Evolutionary conservation across 2,113 vertebrate species (phyloP).

Genomic region (Oxyruncus cristatus): DNA sequence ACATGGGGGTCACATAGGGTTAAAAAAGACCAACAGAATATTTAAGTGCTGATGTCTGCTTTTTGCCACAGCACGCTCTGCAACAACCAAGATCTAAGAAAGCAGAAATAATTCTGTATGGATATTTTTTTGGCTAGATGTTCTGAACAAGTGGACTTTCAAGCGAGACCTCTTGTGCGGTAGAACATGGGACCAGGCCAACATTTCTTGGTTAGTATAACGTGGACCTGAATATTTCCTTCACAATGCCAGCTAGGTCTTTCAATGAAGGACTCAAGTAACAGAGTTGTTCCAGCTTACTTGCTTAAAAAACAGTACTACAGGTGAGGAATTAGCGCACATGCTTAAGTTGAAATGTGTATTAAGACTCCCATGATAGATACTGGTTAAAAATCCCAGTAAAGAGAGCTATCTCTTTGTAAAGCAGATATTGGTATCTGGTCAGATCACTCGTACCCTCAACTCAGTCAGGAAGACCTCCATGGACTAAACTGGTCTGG

Average conservation of each 20-base stretch:
- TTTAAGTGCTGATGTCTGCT: not conserved
- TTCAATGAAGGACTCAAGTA: not conserved
- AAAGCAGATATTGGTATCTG: not conserved
- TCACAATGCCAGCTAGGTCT: not conserved
- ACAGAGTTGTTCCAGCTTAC: not conserved
- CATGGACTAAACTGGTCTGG: not conserved
- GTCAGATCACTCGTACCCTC: not conserved
- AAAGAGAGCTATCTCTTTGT: not conserved
- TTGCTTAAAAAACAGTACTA: not conserved
- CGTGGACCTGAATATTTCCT: not conserved
- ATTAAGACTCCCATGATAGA: not conserved
- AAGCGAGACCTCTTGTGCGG: not conserved
- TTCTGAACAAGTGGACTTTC: not conserved
- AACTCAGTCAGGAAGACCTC: not conserved
- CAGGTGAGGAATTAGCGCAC: not conserved
- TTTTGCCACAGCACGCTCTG: not conserved
- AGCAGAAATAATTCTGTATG: not conserved
- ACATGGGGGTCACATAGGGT: rapidly evolving
- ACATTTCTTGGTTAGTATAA: not conserved
- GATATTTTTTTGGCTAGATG: not conserved
- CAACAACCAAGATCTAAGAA: not conserved
- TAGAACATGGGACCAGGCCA: not conserved
- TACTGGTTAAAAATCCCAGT: not conserved
- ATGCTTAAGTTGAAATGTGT: not conserved
- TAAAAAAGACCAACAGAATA: not conserved